Evolutionary conservation across 2,113 vertebrate species (phyloP).

Genomic region (Ciconia stormi): DNA sequence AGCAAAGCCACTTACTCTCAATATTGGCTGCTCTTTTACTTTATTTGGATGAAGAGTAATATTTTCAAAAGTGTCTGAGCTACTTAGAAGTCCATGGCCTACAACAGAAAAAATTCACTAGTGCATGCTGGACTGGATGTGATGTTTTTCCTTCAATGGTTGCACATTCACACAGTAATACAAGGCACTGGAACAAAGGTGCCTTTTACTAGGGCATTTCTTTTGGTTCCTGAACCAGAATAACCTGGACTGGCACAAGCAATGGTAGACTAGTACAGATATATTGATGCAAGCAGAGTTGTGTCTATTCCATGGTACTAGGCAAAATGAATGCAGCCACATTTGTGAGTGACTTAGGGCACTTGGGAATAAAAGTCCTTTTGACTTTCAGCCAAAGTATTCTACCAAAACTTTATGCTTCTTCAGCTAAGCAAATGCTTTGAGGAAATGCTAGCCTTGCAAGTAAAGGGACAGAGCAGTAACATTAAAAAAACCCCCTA

Average conservation of each 20-base stretch:
- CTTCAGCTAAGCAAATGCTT: background rate
- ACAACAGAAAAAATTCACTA: background rate
- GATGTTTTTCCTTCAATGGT: background rate
- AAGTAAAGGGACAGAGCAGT: background rate
- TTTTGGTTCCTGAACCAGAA: background rate
- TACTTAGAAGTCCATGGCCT: background rate
- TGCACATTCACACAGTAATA: background rate
- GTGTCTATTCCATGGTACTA: background rate
- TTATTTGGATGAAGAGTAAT: conserved; percentile 38
- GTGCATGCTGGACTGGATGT: background rate
- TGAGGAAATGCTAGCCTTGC: background rate
- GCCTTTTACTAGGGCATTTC: background rate
- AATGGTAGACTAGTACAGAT: background rate
- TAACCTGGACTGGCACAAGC: background rate
- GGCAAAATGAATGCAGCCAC: background rate
- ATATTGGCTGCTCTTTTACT: conserved; percentile 43
- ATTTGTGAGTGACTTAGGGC: background rate
- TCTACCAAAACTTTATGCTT: background rate
- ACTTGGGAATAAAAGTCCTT: background rate
- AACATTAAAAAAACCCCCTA: background rate
- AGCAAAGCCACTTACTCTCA: conserved; percentile 26
- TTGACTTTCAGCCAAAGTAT: background rate
- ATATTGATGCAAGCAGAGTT: accelerated
- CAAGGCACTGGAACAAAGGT: background rate
- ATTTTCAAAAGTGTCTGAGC: conserved; percentile 28